Evolutionary conservation across 1,140 invertebrate species (phyloP).

Genomic region (Drosophila funebris): DNA sequence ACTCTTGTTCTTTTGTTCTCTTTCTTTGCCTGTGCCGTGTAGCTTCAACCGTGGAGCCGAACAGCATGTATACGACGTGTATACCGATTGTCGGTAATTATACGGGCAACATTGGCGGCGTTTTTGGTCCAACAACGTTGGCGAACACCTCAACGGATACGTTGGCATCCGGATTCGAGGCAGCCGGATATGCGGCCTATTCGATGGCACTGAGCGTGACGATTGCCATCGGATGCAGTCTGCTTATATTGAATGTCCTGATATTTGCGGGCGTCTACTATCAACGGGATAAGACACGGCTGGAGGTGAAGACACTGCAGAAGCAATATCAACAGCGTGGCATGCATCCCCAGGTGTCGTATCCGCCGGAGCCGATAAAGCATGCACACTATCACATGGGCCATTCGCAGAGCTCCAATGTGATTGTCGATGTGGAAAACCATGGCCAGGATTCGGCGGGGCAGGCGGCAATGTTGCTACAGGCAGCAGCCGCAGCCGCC

Average conservation of each 20-base stretch:
- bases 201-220: conserved; percentile 95
- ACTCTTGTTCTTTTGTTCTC: conserved; percentile 22
- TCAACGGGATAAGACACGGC: conserved; percentile 93
- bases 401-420: conserved; percentile 88
- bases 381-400: conserved; percentile 88
- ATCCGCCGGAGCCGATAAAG: conserved; percentile 88
- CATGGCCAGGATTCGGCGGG: conserved; percentile 88
- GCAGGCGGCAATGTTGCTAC: conserved; percentile 86
- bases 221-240: conserved; percentile 95
- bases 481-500: conserved; percentile 85
- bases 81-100: conserved; percentile 84
- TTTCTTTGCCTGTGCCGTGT: conserved; percentile 36
- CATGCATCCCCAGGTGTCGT: conserved; percentile 89
- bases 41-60: conserved; percentile 85
- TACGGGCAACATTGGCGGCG: conserved; percentile 75
- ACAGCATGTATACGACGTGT: conserved; percentile 85
- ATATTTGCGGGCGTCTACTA: conserved; percentile 98
- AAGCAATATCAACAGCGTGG: conserved; percentile 87
- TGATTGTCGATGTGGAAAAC: conserved; percentile 92
- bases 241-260: conserved; percentile 95
- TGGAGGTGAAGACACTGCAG: conserved; percentile 91
- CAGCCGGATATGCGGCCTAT: conserved; percentile 93
- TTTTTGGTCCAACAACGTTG: conserved; percentile 85
- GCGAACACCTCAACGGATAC: conserved; percentile 88
- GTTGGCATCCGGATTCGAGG: conserved; percentile 89